Percentiles rank a stretch among this genome's conserved stretches.
These are phyloP conservation scores for Erpobdella octoculata DNA, from an alignment of 2,888 invertebrate species.

Conservation along the genomic window DNA sequence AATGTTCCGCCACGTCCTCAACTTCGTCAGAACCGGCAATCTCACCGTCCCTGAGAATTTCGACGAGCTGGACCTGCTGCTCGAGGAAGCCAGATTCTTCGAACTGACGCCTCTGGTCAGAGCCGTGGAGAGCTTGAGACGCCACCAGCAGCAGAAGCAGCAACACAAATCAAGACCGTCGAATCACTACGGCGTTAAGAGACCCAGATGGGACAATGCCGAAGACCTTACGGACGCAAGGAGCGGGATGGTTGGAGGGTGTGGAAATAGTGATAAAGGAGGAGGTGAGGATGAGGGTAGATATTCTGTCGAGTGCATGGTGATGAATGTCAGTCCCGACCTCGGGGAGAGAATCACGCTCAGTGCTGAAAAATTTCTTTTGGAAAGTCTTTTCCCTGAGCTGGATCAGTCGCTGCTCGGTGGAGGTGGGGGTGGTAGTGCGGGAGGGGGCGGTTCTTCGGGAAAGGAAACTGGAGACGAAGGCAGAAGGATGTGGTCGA, in stretches of 20 bases:
- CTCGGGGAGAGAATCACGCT: slow-evolving; percentile 73
- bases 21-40: slow-evolving; percentile 84
- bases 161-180: slow-evolving; percentile 10
- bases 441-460: slow-evolving; percentile 56
- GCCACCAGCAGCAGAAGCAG: slow-evolving; percentile 14
- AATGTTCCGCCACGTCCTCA: slow-evolving; percentile 92
- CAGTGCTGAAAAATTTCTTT: slow-evolving; percentile 67
- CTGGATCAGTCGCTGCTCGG: slow-evolving; percentile 68
- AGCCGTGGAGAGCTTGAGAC: slow-evolving; percentile 42
- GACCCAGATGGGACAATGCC: slow-evolving; percentile 27
- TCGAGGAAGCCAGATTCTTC: slow-evolving; percentile 82
- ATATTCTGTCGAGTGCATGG: slow-evolving; percentile 65
- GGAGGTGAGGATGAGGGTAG: background rate
- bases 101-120: slow-evolving; percentile 61
- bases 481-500: background rate
- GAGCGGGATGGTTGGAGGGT: too few species aligned
- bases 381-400: slow-evolving; percentile 59
- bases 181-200: background rate
- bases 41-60: slow-evolving; percentile 80
- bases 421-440: slow-evolving; percentile 59
- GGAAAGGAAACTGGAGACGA: background rate
- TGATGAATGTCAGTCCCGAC: slow-evolving; percentile 72
- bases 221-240: slow-evolving; percentile 8
- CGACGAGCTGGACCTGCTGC: slow-evolving; percentile 72
- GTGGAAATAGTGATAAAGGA: too few species aligned